Percentiles rank a stretch among this genome's conserved stretches.
Conservation (phyloP, 2,113 vertebrate species). For the Aptenodytes patagonicus region DNA sequence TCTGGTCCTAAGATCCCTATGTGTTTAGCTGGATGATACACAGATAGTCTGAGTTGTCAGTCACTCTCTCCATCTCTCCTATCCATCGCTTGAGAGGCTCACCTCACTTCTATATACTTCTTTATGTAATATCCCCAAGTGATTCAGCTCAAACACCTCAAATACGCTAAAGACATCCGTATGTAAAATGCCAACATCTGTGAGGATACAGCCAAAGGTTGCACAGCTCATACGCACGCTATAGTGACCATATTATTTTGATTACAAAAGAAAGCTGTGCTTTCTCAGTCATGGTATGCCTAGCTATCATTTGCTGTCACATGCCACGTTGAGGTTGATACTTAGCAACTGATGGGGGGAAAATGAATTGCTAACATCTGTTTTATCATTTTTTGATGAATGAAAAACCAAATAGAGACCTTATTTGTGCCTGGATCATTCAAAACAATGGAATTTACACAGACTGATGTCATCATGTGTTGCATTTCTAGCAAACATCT, state of each 20-base stretch:
- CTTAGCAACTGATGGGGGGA: neutral
- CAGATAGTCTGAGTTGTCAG: constrained; percentile 28
- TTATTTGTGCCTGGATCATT: neutral
- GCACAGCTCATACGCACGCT: neutral
- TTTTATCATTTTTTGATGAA: neutral
- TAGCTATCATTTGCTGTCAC: neutral
- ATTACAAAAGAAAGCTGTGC: constrained; percentile 10
- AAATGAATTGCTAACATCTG: constrained; percentile 33
- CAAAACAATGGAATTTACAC: constrained; percentile 12
- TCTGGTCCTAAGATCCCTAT: neutral
- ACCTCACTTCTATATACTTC: neutral
- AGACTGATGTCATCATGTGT: neutral
- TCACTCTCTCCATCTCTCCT: neutral
- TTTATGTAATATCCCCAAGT: neutral
- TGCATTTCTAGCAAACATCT: neutral
- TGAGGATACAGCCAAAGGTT: neutral
- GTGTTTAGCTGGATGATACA: constrained; percentile 10
- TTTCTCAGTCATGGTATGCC: neutral
- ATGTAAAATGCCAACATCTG: neutral
- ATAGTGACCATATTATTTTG: neutral
- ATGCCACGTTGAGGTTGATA: neutral
- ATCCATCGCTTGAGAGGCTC: neutral
- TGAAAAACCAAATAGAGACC: neutral
- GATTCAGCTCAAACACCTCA: neutral
- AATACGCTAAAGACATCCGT: neutral